These are phyloP conservation scores for Gari tellinella DNA, from an alignment of 2,888 invertebrate genomes.

Conservation along the genomic window DNA sequence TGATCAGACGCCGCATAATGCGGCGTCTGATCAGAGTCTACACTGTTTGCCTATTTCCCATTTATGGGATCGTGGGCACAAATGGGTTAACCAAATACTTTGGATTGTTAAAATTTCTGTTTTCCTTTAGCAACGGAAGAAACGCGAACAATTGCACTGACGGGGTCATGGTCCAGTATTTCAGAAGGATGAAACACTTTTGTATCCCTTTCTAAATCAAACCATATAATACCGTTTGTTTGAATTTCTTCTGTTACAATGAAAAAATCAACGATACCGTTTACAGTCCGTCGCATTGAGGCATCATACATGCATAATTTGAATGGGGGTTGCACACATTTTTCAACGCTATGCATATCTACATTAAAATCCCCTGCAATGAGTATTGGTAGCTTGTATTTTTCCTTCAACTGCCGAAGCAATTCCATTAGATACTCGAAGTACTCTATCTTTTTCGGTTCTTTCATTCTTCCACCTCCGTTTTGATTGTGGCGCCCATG, in stretches of 20 bases:
- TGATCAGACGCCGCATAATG: no score
- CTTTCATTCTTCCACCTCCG: slow-evolving; percentile 5
- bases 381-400: slow-evolving; percentile 38
- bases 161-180: slow-evolving; percentile 43
- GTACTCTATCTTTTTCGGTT: slow-evolving; percentile 13
- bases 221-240: slow-evolving; percentile 6
- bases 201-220: slow-evolving; percentile 18
- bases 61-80: no score
- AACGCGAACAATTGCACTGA: neutral
- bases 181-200: slow-evolving; percentile 5
- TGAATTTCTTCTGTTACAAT: slow-evolving; percentile 30
- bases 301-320: slow-evolving; percentile 31
- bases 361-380: slow-evolving; percentile 48
- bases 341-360: slow-evolving; percentile 15
- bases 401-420: slow-evolving; percentile 21
- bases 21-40: no score
- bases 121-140: no score
- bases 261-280: slow-evolving; percentile 35
- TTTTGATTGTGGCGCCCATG: slow-evolving; percentile 31
- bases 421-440: slow-evolving; percentile 46
- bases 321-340: slow-evolving; percentile 27
- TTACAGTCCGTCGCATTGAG: slow-evolving; percentile 27
- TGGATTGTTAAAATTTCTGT: no score
- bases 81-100: no score
- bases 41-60: no score